A percentile compares a stretch with the other conserved stretches of the same genome.
Conservation (phyloP, 1,140 invertebrate species). For the Bombus turneri region DNA sequence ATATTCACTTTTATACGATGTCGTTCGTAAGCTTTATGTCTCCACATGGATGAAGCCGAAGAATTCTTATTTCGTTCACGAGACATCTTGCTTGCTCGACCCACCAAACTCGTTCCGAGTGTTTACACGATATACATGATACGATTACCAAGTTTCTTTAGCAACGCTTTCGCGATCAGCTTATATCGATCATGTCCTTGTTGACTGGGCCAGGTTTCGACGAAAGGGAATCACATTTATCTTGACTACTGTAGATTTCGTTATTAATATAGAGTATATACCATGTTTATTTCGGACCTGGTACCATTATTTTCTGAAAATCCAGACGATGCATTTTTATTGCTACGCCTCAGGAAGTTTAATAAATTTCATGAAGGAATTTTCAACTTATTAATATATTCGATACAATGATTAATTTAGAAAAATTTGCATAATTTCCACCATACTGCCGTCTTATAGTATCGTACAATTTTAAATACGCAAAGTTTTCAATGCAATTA, state of each 20-base stretch:
- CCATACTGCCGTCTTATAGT: too few species aligned
- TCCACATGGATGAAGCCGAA: slow-evolving; percentile 50
- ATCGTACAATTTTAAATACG: too few species aligned
- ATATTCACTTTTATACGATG: slow-evolving; percentile 71
- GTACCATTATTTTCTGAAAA: too few species aligned
- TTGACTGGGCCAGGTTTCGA: background rate
- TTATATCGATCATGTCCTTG: slow-evolving; percentile 46
- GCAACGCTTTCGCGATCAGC: slow-evolving; percentile 51
- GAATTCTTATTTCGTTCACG: slow-evolving; percentile 12
- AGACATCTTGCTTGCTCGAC: slow-evolving; percentile 45
- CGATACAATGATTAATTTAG: too few species aligned
- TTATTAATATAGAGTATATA: background rate
- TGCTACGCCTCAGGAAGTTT: too few species aligned
- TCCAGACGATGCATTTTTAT: too few species aligned
- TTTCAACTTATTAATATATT: too few species aligned
- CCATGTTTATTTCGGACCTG: too few species aligned
- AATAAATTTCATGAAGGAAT: too few species aligned
- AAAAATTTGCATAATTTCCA: too few species aligned
- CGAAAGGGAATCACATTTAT: background rate
- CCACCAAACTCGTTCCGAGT: background rate
- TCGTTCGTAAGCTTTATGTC: slow-evolving; percentile 64
- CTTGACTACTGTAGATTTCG: background rate
- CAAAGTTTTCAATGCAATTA: too few species aligned
- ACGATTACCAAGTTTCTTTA: slow-evolving; percentile 57
- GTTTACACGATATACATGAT: slow-evolving; percentile 54